Conservation (phyloP, 2,113 vertebrate species). For the Gorsachius goisagi region DNA sequence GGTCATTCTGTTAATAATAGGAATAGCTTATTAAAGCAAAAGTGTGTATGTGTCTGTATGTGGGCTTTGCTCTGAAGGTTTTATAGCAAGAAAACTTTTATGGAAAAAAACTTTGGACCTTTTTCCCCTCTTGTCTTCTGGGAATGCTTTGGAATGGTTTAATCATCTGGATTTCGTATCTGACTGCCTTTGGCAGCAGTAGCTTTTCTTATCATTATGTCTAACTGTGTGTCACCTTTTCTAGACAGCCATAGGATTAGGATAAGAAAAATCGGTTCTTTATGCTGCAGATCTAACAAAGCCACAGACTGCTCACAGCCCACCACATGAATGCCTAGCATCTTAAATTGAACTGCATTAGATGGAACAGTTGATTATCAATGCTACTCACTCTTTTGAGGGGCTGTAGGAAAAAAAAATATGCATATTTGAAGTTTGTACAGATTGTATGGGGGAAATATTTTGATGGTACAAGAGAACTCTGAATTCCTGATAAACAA, state of each 20-base stretch:
- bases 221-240: conserved; percentile 66
- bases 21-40: neutral
- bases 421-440: neutral
- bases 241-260: conserved; percentile 69
- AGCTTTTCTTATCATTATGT: conserved; percentile 73
- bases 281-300: conserved; percentile 71
- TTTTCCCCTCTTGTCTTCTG: conserved; percentile 37
- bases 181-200: conserved; percentile 65
- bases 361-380: conserved; percentile 68
- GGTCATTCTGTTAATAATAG: neutral
- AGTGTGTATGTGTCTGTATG: neutral
- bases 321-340: conserved; percentile 54
- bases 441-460: conserved; percentile 33
- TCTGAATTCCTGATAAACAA: conserved; percentile 29
- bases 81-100: neutral
- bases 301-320: conserved; percentile 48
- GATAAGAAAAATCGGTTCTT: conserved; percentile 74
- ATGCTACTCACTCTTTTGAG: conserved; percentile 48
- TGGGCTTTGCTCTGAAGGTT: conserved; percentile 11
- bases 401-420: conserved; percentile 15
- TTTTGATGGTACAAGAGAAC: neutral
- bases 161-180: conserved; percentile 69
- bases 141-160: conserved; percentile 69
- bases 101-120: conserved; percentile 19
- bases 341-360: conserved; percentile 65